Evolutionary conservation across 2,797 vertebrate species (phyloP).

Genomic region (Urocyon cinereoargenteus): DNA sequence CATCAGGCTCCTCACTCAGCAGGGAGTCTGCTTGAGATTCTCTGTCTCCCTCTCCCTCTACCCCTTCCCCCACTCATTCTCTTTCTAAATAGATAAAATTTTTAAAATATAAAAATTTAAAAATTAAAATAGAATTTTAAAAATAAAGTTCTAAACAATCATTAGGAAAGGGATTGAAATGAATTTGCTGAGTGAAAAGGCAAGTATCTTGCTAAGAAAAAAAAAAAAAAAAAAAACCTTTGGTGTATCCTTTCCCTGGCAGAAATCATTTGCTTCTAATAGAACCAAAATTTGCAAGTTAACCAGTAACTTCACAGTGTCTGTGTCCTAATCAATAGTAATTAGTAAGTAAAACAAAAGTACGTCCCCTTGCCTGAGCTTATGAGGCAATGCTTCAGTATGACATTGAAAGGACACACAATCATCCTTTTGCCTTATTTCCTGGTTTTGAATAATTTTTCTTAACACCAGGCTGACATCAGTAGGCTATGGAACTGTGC

Average conservation of each 20-base stretch:
- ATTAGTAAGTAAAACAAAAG: neutral
- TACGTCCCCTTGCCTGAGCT: neutral
- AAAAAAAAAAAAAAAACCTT: neutral
- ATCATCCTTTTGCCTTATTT: neutral
- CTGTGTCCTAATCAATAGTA: neutral
- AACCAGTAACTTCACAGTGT: neutral
- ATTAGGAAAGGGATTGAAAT: neutral
- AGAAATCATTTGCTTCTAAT: conserved; percentile 36
- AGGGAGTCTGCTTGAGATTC: neutral
- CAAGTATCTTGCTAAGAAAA: neutral
- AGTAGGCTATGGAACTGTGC: neutral
- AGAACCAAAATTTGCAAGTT: neutral
- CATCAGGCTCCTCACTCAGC: neutral
- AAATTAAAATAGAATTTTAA: neutral
- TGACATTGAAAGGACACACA: neutral
- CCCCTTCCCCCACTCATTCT: neutral
- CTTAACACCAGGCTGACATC: neutral
- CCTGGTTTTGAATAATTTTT: conserved; percentile 37
- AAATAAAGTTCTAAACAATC: neutral
- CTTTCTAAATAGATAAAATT: neutral
- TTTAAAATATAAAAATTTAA: neutral
- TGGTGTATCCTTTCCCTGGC: neutral
- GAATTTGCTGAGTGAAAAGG: neutral
- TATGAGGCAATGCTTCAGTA: neutral
- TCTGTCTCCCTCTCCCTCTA: neutral